Base-by-base conservation (phyloP, 1,140 invertebrate genomes). In the Bombus consobrinus region DNA sequence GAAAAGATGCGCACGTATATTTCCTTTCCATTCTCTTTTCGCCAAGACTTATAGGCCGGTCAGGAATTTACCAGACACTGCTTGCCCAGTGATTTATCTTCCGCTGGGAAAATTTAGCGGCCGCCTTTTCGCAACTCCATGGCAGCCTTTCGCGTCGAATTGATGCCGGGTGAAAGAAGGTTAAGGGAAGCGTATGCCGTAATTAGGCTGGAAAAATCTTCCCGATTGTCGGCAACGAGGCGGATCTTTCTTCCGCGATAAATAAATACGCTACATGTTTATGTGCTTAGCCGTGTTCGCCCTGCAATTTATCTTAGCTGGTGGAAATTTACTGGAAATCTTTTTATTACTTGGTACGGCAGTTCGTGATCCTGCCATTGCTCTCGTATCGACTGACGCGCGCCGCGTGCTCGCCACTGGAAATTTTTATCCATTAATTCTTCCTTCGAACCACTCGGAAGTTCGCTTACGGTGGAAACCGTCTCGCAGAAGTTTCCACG, bases 371-470 rank as follows among this genome's bases (percentile, higher is more conserved):
- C 47, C 64, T 37, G 41, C 77, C 13, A 79, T 79, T 68, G 41
- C 39, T 47, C 3, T 53, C 12, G 32, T 12, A 80, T 69, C 64
- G 77, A 53, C 12, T 34, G 62, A 68, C 37, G 32, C 22, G n/a
- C 22, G 9, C 15, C 47, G 47, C 47, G 47, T 28, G 32, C 18
- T 41, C n/a, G 41, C 47, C 18, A 53, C 47, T 53, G 18, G 43
- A 80, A 80, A 80, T 80, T 80, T 68, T 80, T 80, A 68, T 80
- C 64, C 78, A 69, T 69, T 80, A 80, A 69, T 80, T 69, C 43
- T 47, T 53, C 15, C 13, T 1, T 22, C 37, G 25, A 28, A 69
- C 22, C 32, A 13, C 12, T 37, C 12, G 1, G 2, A 22, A 41
- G 18, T 12, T 12, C 0, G n/a, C 9, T 5, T 10, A 9, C 8